Evolutionary conservation across 2,113 vertebrate species (phyloP), one percentile per base, ranked within the genome.

Genomic region (Scartelaos histophorus): DNA sequence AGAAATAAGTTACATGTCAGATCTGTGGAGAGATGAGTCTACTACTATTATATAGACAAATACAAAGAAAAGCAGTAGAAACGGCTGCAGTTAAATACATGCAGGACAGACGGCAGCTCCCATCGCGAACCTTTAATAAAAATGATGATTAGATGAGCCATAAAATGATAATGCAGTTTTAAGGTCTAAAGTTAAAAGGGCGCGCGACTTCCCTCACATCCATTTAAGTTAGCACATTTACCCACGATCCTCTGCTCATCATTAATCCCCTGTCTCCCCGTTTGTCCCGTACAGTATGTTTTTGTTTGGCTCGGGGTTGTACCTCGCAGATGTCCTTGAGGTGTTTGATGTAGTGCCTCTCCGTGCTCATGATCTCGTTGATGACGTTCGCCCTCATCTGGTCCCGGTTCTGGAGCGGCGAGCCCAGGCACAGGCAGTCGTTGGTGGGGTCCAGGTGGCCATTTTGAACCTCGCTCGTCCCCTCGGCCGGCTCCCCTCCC

Each of bases 311-410:
- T 9, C 35, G 7, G 15, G 61, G 9, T 7, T 54, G 57, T 95
- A 99, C 97, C 96, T 99, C 97, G 2, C 97, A 99, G 84, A 99
- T 99, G 90, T 99, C 97, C 92, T 98, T 98, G 87, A 99, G 96
- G 89, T 99, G 97, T 88, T 99, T 99, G 92, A 99, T 99, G 88
- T 99, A 99, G 92, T 99, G 97, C 82, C 97, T 95, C 89, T 99
- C 98, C 17, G 98, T 99, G 94, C 96, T 98, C 97, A 99, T 98
- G 88, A 99, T 99, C 90, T 99, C 98, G 73, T 99, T 98, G 93
- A 99, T 99, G 93, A 99, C 98, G 19, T 99, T 99, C 75, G 98
- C 97, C 88, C 98, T 96, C 97, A 99, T 99, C 93, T 99, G 98
- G 92, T 99, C 97, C 22, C 98, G 93, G 93, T 99, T 99, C 92